Evolutionary conservation across 2,113 vertebrate species (phyloP).

Genomic region (Phylloscopus trochiloides): DNA sequence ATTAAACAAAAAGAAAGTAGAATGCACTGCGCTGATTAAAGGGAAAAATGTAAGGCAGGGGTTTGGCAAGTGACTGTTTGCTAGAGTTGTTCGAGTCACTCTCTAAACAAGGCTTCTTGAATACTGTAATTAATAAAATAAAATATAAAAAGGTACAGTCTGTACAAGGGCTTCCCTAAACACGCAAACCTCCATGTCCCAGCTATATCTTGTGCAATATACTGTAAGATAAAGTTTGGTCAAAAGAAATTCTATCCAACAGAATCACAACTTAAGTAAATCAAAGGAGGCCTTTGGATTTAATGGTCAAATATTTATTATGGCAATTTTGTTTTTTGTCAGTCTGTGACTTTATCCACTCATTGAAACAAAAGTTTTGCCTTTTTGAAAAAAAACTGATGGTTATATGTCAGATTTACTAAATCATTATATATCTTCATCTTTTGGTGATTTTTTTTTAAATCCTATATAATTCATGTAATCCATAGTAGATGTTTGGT

Average conservation of each 20-base stretch:
- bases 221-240: constrained; percentile 59
- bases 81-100: constrained; percentile 60
- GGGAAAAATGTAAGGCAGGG: constrained; percentile 79
- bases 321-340: constrained; percentile 5
- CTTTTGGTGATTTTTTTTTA: not conserved
- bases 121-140: constrained; percentile 47
- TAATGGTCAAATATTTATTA: constrained; percentile 51
- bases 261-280: constrained; percentile 43
- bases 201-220: constrained; percentile 63
- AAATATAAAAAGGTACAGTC: constrained; percentile 29
- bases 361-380: constrained; percentile 32
- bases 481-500: constrained; percentile 4
- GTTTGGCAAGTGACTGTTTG: constrained; percentile 73
- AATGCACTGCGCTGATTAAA: constrained; percentile 95
- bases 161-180: constrained; percentile 52
- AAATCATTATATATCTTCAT: constrained; percentile 7
- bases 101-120: constrained; percentile 61
- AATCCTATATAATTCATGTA: not conserved
- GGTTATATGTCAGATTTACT: not conserved
- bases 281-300: constrained; percentile 60
- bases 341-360: constrained; percentile 26
- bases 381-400: not conserved
- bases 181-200: constrained; percentile 25
- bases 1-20: constrained; percentile 75
- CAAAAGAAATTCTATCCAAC: constrained; percentile 24